phyloP scores from a whole-genome alignment of 2,797 vertebrate species.

The Brotula barbata region DNA sequence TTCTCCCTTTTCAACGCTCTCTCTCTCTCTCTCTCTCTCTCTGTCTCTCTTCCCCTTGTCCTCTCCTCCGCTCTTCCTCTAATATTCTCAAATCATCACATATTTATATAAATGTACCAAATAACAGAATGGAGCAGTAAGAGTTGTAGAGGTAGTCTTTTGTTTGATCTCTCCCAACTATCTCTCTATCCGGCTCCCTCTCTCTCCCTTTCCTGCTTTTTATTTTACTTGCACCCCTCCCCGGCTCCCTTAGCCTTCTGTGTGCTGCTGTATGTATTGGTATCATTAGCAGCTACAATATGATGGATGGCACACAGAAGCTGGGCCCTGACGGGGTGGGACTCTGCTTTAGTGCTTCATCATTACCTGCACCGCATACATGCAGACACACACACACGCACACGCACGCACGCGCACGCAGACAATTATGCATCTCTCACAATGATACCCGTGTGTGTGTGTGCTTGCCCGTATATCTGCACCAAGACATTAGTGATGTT shows the following conservation, averaged over 20 bases:
- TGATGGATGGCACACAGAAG: constrained; percentile 67
- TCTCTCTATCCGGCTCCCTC: constrained; percentile 4
- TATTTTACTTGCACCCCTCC: constrained; percentile 7
- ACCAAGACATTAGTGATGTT: constrained; percentile 20
- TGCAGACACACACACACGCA: constrained; percentile 15
- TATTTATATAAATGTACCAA: too few species aligned
- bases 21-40: not conserved
- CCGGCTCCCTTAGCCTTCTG: constrained; percentile 24
- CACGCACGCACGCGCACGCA: constrained; percentile 39
- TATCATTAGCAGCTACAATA: constrained; percentile 65
- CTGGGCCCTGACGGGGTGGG: constrained; percentile 50
- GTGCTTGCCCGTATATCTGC: not conserved
- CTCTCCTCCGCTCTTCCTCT: not conserved
- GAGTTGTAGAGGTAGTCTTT: constrained; percentile 4
- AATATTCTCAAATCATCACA: too few species aligned
- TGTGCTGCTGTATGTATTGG: constrained; percentile 52
- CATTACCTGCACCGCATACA: constrained; percentile 54
- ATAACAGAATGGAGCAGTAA: constrained; percentile 11
- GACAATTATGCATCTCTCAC: not conserved
- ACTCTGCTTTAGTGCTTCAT: constrained; percentile 61
- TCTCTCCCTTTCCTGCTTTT: not conserved
- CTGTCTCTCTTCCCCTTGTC: not conserved
- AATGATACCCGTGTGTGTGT: not conserved
- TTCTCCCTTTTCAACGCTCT: constrained; percentile 42
- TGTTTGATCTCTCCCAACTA: constrained; percentile 25